Evolutionary conservation across 92 coral and sea anemone species (phyloP), one percentile per base, ranked within the genome.

Genomic region (Palythoa grandis): DNA sequence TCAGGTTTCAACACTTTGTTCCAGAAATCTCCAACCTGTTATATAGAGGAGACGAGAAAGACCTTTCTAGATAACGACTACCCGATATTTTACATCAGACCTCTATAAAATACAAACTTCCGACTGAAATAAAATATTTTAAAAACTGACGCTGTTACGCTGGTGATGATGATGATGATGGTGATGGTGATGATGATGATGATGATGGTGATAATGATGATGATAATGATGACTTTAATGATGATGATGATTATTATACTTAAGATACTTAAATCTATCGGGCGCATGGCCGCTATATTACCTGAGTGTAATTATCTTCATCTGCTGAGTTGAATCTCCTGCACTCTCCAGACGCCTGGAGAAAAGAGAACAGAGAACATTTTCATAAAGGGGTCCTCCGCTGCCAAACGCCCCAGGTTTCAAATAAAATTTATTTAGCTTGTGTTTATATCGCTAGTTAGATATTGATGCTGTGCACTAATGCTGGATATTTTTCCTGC

Each of bases 11-110:
- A 11, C 48, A 74, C 82, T 53, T 84, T 70, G 22, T 83, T 88
- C 93, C 93, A 96, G 90, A 96, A 96, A n/a, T 68, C 76, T 0
- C 98, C 92, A 74, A 95, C 85, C 85, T 80, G 39, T 24, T 16
- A 29, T 29, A 1, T 1, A 15, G 1, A 67, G 74, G 15, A 2
- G 8, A 9, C 7, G 14, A 68, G 38, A 79, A 23, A 8, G 7
- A 22, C 14, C 14, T 20, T n/a, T 29, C 1, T 29, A 52, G 38
- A 14, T 23, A 11, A 25, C 6, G 35, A 29, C 35, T 1, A 29
- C 35, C 35, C 35, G 1, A 29, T 29, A 29, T n/a, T n/a, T n/a
- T n/a, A n/a, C n/a, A n/a, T n/a, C n/a, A n/a, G n/a, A n/a, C n/a
- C n/a, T n/a, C n/a, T n/a, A n/a, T n/a, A n/a, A n/a, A n/a, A n/a